Evolutionary conservation across 1,140 invertebrate species (phyloP), one percentile per base, ranked within the genome.

Genomic region (Cyclargus thomasi): DNA sequence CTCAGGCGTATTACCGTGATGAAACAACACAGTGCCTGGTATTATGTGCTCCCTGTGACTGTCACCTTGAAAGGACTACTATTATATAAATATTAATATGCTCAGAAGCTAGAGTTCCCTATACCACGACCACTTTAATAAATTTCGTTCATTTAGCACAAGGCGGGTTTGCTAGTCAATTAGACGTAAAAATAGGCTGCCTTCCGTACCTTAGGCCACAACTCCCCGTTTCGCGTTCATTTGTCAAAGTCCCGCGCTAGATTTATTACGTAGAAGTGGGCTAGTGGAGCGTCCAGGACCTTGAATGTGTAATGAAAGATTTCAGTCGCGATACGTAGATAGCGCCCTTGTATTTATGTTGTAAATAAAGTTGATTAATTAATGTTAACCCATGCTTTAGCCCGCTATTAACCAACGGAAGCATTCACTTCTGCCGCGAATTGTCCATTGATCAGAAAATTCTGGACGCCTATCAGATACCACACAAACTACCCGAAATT

Each of bases 211-310:
- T 47, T 47, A 8, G 39, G 63, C 65, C 67, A 71, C 69, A 68
- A 70, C 74, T 74, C 77, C 39, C 39, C 39, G 39, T 3, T 8
- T 73, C 74, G 75, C 75, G 75, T 77, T 74, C 80, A 82, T 82
- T 82, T 80, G 78, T 82, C 80, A 82, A 79, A 80, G 80, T 82
- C 80, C 75, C 74, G 72, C 68, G 74, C 68, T 71, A 70, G 75
- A 80, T 82, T 80, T 80, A 82, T 82, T 80, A 78, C 73, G 76
- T 72, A 80, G 79, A 77, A 79, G 39, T 47, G 39, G 39, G 39
- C 39, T 47, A 47, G 39, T 47, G 39, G 39, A 1, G 39, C 39
- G 18, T 65, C 21, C 17, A 65, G 65, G 57, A 68, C 69, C 74
- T 70, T 73, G 73, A 67, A 75, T 67, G 18, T 65, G 53, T 70